Evolutionary conservation across 1,140 invertebrate genomes (phyloP), one percentile per base, ranked within the genome.

Genomic region (Panagrolaimus sp.): DNA sequence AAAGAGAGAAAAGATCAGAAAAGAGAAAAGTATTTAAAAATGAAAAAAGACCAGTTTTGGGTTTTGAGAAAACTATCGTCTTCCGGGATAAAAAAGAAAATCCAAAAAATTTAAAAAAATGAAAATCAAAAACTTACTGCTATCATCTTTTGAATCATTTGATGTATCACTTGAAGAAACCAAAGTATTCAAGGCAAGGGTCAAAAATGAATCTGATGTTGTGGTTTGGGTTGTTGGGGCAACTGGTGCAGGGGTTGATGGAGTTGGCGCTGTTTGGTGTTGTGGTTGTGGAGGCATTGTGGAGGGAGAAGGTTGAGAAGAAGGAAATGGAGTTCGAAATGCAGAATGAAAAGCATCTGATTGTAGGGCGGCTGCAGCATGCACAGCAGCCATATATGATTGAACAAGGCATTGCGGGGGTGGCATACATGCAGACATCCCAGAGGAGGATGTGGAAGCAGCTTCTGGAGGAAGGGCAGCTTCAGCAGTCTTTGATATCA

Each of bases 391-490:
- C 52, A 58, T 58, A 28, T 58, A 58, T 5, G 12, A 26, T 24
- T 28, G 52, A 5, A 58, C 52, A 21, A 58, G n/a, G 52, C 28
- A 21, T 26, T 21, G n/a, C 12, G 52, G 15, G 2, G 47, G 15
- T 48, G 10, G 47, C 15, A 3, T 4, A 24, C 2, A 48, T 48
- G 47, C 2, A 48, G 9, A 5, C 47, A 3, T 1, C 47, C 15
- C 47, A 5, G 47, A 21, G 17, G 52, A 2, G 4, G 52, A 58
- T n/a, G 52, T 58, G 4, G 21, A 26, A 12, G 52, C 52, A 58
- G 52, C 28, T 58, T 58, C 52, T 17, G 52, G 52, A 12, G 52
- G 52, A 12, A 58, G 17, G 28, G 52, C 52, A 12, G 52, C 52
- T 58, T 58, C 52, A 58, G 48, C 17, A 21, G 52, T 28, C 52